Evolutionary conservation across 2,888 invertebrate species (phyloP).

Genomic region (Sympetrum striolatum): DNA sequence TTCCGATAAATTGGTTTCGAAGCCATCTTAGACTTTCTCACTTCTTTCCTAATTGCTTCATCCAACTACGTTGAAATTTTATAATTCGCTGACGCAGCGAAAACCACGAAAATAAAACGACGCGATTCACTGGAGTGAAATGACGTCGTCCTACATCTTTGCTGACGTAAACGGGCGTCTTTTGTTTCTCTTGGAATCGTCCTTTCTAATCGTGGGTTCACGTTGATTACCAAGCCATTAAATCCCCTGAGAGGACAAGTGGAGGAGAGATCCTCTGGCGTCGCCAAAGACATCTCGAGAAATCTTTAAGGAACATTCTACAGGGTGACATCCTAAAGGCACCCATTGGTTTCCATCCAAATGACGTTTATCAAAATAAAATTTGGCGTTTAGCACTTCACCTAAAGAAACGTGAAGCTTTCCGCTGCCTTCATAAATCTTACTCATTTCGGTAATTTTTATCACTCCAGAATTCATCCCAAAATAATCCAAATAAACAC

Average conservation of each 20-base stretch:
- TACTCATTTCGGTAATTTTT: neutral
- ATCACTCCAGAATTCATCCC: too few species aligned
- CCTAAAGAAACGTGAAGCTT: neutral
- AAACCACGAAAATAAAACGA: neutral
- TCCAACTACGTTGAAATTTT: neutral
- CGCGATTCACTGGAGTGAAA: neutral
- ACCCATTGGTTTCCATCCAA: constrained; percentile 10
- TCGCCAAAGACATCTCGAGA: neutral
- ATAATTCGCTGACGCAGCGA: neutral
- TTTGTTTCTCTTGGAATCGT: neutral
- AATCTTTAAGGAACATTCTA: neutral
- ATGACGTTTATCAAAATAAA: neutral
- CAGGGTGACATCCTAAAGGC: neutral
- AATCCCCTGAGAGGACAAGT: neutral
- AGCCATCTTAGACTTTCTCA: neutral
- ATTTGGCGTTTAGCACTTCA: constrained; percentile 1
- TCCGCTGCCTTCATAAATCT: neutral
- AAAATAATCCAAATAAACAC: too few species aligned
- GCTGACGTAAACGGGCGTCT: neutral
- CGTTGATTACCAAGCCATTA: neutral
- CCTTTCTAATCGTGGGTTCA: neutral
- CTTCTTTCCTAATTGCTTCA: neutral
- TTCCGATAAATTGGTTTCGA: neutral
- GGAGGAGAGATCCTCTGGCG: neutral
- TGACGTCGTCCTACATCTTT: neutral